Conservation (phyloP, 2,888 invertebrate species). For the Cylloceria caligata region DNA sequence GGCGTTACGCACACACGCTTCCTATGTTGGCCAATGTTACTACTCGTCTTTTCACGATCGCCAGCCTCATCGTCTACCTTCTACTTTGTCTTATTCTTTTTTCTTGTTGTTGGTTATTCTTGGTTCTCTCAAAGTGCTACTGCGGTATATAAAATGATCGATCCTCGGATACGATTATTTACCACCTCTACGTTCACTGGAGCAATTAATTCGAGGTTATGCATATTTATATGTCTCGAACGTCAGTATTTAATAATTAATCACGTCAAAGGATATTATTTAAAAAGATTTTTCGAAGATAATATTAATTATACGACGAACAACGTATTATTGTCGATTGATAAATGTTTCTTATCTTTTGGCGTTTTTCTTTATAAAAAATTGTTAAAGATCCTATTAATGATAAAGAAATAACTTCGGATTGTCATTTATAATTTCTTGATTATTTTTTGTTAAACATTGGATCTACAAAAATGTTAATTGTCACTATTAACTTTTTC, state of each 20-base stretch:
- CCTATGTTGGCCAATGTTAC: slow-evolving; percentile 21
- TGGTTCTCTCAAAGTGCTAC: no score
- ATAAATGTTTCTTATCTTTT: background rate
- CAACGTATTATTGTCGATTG: background rate
- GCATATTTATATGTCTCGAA: slow-evolving; percentile 51
- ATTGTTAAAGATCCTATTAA: background rate
- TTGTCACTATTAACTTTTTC: no score
- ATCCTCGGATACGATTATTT: slow-evolving; percentile 60
- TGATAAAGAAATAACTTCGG: no score
- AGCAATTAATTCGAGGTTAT: slow-evolving; percentile 60
- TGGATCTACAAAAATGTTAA: no score
- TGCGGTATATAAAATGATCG: slow-evolving; percentile 55
- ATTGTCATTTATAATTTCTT: no score
- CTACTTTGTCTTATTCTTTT: background rate
- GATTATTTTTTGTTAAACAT: no score
- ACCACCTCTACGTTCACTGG: slow-evolving; percentile 55
- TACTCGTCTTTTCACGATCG: slow-evolving; percentile 49
- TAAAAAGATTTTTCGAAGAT: background rate
- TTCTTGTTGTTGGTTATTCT: background rate
- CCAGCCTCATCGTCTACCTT: slow-evolving; percentile 10
- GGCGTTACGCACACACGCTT: slow-evolving; percentile 54
- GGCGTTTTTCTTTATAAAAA: background rate
- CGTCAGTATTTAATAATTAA: slow-evolving; percentile 47
- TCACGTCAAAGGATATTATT: slow-evolving; percentile 19
- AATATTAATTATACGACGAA: background rate